Base-by-base conservation (phyloP, 2,797 vertebrate genomes). In the Gallinago stenura region DNA sequence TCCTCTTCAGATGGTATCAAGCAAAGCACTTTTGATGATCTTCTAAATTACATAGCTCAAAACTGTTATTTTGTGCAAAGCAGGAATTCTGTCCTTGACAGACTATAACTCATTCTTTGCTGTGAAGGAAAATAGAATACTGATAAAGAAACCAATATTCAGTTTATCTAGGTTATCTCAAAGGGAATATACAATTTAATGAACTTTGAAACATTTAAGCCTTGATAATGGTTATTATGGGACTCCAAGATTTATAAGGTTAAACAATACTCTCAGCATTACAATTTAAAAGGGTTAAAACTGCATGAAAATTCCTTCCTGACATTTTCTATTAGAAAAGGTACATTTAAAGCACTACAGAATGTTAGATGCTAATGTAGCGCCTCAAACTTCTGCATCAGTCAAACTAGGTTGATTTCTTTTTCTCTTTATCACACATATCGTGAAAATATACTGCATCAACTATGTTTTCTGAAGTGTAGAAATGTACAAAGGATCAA, bases 51-150 rank as follows among this genome's bases (percentile, higher is more conserved):
- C 21, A 17, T 86, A 79, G 88, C 46, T 87, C 33, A 65, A 78
- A 85, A 26, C 21, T 61, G 72, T 26, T 79, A 7, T 84, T 87
- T 89, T 91, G n/a, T 84, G 50, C 58, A 65, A 80, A 69, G 15
- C 30, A 92, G 8, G 17, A 82, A 89, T 89, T 96, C 43, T 84
- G 26, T 73, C 15, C 70, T 89, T 90, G 54, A 56, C 76, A 86
- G 26, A 57, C 33, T 77, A 11, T 70, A 90, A 70, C 22, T 94
- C 43, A 53, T 54, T 66, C 30, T 70, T 87, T 50, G 4, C 39
- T 85, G 15, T 56, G 51, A 73, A 89, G 16, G 50, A 85, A 89
- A 91, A 46, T 7, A 75, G 43, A 53, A 50, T 73, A 33, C 37
- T 68, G 10, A 64, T 77, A 61, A 82, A 85, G 45, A 95, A 86